These are phyloP conservation scores for Synanceia verrucosa DNA, from an alignment of 2,797 vertebrate genomes.

Conservation along the genomic window DNA sequence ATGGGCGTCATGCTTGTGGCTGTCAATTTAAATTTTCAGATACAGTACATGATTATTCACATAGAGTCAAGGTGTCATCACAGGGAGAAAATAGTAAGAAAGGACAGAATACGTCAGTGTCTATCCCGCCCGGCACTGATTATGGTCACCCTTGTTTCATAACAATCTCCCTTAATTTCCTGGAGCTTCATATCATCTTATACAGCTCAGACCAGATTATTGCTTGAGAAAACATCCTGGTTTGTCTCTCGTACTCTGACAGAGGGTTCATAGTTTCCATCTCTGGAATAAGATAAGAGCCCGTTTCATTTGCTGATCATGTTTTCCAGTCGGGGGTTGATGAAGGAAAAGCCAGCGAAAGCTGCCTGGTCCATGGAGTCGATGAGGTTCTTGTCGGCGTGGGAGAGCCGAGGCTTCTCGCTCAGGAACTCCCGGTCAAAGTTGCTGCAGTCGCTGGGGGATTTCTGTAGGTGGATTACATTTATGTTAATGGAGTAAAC, in stretches of 20 bases:
- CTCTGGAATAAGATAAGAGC: neutral
- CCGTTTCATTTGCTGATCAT: slow-evolving; percentile 84
- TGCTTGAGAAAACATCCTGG: slow-evolving; percentile 11
- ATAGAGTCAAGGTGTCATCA: slow-evolving; percentile 58
- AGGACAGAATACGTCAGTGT: slow-evolving; percentile 37
- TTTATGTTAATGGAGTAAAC: slow-evolving; percentile 4
- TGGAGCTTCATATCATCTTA: slow-evolving; percentile 33
- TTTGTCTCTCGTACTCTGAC: slow-evolving; percentile 21
- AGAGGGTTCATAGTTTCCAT: slow-evolving; percentile 19
- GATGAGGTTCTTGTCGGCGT: slow-evolving; percentile 93
- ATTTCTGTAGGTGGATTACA: slow-evolving; percentile 85
- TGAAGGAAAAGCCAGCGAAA: slow-evolving; percentile 93
- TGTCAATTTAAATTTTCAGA: slow-evolving; percentile 44
- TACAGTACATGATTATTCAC: slow-evolving; percentile 63
- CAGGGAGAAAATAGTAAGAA: slow-evolving; percentile 19
- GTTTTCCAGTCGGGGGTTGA: slow-evolving; percentile 91
- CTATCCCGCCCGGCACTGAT: slow-evolving; percentile 24
- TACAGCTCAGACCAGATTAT: slow-evolving; percentile 16
- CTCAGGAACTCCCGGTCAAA: slow-evolving; percentile 97
- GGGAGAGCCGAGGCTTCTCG: slow-evolving; percentile 93
- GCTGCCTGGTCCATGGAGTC: slow-evolving; percentile 96
- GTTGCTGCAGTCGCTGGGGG: slow-evolving; percentile 92
- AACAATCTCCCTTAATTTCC: slow-evolving; percentile 53
- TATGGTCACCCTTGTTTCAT: slow-evolving; percentile 55
- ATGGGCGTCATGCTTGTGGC: slow-evolving; percentile 15